Evolutionary conservation across 2,888 invertebrate genomes (phyloP).

Genomic region (Heliconius sara): DNA sequence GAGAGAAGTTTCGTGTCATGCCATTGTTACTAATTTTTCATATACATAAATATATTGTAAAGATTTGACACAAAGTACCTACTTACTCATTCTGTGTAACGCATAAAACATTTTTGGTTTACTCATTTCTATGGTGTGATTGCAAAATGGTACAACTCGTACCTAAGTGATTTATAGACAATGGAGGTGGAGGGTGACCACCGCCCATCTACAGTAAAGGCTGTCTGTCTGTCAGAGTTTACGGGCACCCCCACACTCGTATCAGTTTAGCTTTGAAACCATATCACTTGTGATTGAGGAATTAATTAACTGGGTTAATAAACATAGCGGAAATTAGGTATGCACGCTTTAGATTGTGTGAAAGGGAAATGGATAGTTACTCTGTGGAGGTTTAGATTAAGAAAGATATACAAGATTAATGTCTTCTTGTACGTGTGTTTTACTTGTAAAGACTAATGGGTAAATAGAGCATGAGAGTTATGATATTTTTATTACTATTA

Average conservation of each 20-base stretch:
- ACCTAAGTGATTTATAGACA: constrained; percentile 39
- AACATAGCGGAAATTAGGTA: background rate
- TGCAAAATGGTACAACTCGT: constrained; percentile 10
- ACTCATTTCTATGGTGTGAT: background rate
- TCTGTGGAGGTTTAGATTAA: too few relatives aligned
- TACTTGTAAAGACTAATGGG: too few relatives aligned
- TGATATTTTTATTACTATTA: too few relatives aligned
- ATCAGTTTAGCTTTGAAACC: constrained; percentile 26
- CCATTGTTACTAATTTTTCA: too few relatives aligned
- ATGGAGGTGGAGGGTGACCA: constrained; percentile 32
- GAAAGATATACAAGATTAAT: too few relatives aligned
- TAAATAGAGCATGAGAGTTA: too few relatives aligned
- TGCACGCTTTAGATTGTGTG: background rate
- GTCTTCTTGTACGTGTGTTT: too few relatives aligned
- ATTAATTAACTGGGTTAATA: constrained; percentile 1
- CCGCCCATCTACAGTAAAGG: constrained; percentile 27
- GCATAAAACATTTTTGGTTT: background rate
- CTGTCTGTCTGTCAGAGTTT: constrained; percentile 37
- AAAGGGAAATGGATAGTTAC: background rate
- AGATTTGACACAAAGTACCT: too few relatives aligned
- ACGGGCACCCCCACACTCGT: constrained; percentile 25
- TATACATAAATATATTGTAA: too few relatives aligned
- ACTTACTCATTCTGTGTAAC: too few relatives aligned
- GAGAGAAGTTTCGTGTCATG: too few relatives aligned
- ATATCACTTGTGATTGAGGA: constrained; percentile 8